A percentile compares a stretch with the other conserved stretches of the same genome.
phyloP scores from a whole-genome alignment of 2,113 vertebrate genomes.

The Kryptolebias marmoratus region DNA sequence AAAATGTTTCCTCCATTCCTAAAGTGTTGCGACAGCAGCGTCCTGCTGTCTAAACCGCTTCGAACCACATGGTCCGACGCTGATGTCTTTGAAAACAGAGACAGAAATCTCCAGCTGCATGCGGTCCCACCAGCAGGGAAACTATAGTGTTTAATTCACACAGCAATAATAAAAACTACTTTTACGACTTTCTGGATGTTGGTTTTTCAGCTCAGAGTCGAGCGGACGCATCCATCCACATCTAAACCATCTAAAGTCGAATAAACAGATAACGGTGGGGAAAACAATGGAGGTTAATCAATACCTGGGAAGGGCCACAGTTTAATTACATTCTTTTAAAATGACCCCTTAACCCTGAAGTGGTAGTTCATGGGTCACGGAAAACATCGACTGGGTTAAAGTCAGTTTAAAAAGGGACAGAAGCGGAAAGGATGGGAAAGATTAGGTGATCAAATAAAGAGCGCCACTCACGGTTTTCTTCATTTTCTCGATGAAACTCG shows the following conservation, averaged over 20 bases:
- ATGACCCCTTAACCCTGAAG: neutral
- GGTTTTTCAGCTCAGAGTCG: neutral
- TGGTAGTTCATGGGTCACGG: neutral
- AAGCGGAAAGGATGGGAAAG: neutral
- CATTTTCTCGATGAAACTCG: slow-evolving; percentile 98
- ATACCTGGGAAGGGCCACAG: neutral
- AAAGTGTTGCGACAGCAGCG: slow-evolving; percentile 3
- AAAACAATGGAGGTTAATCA: neutral
- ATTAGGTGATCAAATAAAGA: neutral
- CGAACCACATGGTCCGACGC: slow-evolving; percentile 59
- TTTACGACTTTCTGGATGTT: neutral
- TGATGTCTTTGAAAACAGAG: slow-evolving; percentile 31
- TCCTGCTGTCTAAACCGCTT: slow-evolving; percentile 49
- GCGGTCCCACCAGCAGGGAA: slow-evolving; percentile 3
- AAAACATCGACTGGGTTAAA: neutral
- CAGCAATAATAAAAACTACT: neutral
- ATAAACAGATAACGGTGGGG: neutral
- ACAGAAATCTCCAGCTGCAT: slow-evolving; percentile 17
- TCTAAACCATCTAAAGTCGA: too few species aligned
- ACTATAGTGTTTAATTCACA: neutral
- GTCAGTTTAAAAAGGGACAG: neutral
- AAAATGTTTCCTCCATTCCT: neutral
- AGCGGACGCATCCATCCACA: neutral
- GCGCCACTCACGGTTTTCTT: slow-evolving; percentile 92
- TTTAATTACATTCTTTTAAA: neutral